Base-by-base conservation (phyloP, 2,113 vertebrate genomes). In the Alethe diademata region DNA sequence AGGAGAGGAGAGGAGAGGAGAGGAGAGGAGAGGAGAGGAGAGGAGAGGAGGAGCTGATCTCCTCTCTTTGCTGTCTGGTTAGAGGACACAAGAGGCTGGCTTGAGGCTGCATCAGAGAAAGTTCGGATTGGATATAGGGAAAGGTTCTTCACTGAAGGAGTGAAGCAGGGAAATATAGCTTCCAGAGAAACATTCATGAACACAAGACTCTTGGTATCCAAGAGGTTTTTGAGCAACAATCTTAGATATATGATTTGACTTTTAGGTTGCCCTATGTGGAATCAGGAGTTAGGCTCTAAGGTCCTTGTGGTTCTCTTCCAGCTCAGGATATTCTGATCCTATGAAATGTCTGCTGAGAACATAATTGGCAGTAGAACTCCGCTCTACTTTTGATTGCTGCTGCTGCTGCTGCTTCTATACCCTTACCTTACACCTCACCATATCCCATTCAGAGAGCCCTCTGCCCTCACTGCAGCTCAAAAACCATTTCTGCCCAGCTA, bases 121-220 rank as follows among this genome's bases (percentile, higher is more conserved):
- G 43, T 58, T 84, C 43, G 38, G 24, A 8, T 38, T 31, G 28
- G 28, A 22, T 65, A 54, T 31, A 60, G 38, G 84, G 45, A 43
- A 48, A 85, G 31, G 11, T 50, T 50, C 48, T 50, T 31, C 29
- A 38, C 40, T 66, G 57, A 48, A n/a, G 70, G 42, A 13, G 33
- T 50, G 58, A 35, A 78, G 38, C 42, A 78, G 36, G 69, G 36
- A 71, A 40, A 20, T 40, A 53, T 11, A 69, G 25, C 33, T 87
- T 29, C 29, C 35, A 62, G 25, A 20, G 60, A 62, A 78, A 22
- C 0, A 0, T 4, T 50, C 2, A 1, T 35, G 36, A 22, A 22
- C 28, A 42, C 36, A 72, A 67, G 36, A 9, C 19, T 73, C 33
- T 51, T 0, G 2, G n/a, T 48, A 50, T 36, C 43, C 31, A 48